phyloP scores from a whole-genome alignment of 2,888 invertebrate species.

The Alloscopus bannaensis region DNA sequence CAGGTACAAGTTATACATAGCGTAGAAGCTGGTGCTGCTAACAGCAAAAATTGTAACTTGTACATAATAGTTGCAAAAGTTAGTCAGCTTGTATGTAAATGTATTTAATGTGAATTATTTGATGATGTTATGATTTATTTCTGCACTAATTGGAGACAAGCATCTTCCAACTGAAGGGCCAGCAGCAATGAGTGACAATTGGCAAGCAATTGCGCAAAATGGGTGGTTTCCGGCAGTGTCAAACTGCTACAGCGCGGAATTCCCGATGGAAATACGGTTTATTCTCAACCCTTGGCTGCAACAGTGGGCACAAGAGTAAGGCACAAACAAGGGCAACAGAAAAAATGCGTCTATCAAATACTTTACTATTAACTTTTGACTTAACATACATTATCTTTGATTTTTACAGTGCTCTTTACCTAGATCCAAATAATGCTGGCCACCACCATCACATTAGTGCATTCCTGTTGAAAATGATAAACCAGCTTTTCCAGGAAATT shows the following conservation, averaged over 20 bases:
- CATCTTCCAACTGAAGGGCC: no score
- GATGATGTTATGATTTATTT: no score
- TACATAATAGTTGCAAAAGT: no score
- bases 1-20: no score
- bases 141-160: no score
- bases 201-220: constrained; percentile 18
- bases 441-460: constrained; percentile 10
- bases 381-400: constrained; percentile 7
- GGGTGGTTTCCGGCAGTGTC: constrained; percentile 27
- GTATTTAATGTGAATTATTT: no score
- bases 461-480: constrained; percentile 3
- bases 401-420: constrained; percentile 20
- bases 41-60: no score
- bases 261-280: constrained; percentile 41
- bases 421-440: constrained; percentile 7
- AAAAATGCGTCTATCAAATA: no score
- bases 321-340: no score
- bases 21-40: no score
- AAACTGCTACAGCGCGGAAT: constrained; percentile 7
- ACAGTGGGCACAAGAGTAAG: constrained; percentile 29
- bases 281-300: constrained; percentile 39
- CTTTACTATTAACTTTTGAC: no score
- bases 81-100: no score
- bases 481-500: not conserved
- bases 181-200: constrained; percentile 4